Evolutionary conservation across 1,140 invertebrate genomes (phyloP), one percentile per base, ranked within the genome.

Genomic region (Bradysia coprophila): DNA sequence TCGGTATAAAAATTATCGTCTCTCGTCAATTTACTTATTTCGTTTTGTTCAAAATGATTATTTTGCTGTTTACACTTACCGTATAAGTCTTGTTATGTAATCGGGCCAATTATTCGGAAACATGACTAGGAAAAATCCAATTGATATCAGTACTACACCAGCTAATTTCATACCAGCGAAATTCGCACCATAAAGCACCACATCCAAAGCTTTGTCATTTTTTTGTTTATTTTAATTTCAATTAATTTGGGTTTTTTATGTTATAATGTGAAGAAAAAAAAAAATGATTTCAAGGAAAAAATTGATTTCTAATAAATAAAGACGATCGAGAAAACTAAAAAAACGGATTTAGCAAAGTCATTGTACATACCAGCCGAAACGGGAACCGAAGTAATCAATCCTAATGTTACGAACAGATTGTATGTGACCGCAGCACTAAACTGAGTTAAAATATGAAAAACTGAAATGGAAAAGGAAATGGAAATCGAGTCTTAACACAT

Each of bases 71-170:
- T 15, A 37, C 9, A 37, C 18, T 63, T 73, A 89, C 83, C 85
- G 78, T 48, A 93, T 68, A 38, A 91, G 63, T 49, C 82, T 70
- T 46, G 85, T 89, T 55, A 92, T 86, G 57, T 91, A 92, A 55
- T 91, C 81, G 3, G 89, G 87, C 90, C 90, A 95, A 63, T 93
- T 90, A 57, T 90, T 83, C 2, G 90, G 91, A 50, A 95, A 85
- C 75, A 94, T 85, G 39, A 93, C 88, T 23, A 94, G 70, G 55
- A 89, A 86, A 65, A 93, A 92, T 40, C 88, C 87, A 41, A 89
- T 81, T 3, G 80, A 74, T 51, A 93, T 91, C 11, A 93, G 65
- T 43, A 93, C 81, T 52, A 93, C 84, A 41, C 90, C 90, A 19
- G 87, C 84, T 46, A 94, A 63, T 65, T 93, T 91, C 90, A 94